Percentiles rank a stretch among this genome's conserved stretches.
These are phyloP conservation scores for Philopotamus ludificatus DNA, from an alignment of 1,140 invertebrate species.

Conservation along the genomic window DNA sequence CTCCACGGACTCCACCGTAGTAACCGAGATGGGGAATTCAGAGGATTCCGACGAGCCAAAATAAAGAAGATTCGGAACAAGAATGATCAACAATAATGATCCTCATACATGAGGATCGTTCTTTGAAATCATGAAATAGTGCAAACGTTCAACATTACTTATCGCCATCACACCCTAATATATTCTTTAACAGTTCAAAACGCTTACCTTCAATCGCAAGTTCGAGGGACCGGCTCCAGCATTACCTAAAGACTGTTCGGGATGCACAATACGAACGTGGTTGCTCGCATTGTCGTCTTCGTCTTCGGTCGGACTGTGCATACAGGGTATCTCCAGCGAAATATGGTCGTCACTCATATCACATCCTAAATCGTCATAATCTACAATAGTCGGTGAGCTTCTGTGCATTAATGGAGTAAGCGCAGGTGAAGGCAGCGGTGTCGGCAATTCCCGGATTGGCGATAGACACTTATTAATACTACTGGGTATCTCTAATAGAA, in stretches of 20 bases:
- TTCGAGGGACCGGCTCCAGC: conserved; percentile 43
- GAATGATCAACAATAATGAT: no score
- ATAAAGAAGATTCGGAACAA: no score
- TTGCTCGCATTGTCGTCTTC: conserved; percentile 41
- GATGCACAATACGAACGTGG: conserved; percentile 28
- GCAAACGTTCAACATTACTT: no score
- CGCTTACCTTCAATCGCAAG: conserved; percentile 51
- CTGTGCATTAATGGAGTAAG: conserved; percentile 64
- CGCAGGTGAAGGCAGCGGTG: conserved; percentile 66
- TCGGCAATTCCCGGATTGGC: conserved; percentile 70
- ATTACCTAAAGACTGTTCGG: conserved; percentile 14
- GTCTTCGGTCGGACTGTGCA: conserved; percentile 38
- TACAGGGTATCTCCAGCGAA: conserved; percentile 49
- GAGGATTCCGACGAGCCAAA: no score
- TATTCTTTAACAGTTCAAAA: background rate
- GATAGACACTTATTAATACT: conserved; percentile 70
- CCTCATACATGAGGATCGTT: no score
- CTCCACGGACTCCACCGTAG: no score
- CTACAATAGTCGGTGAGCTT: conserved; percentile 44
- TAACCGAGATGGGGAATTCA: no score
- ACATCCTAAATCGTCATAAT: conserved; percentile 50
- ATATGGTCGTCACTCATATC: conserved; percentile 50
- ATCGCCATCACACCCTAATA: background rate
- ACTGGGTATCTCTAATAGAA: conserved; percentile 70
- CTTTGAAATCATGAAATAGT: no score